A percentile compares a stretch with the other conserved stretches of the same genome.
Evolutionary conservation across 2,113 vertebrate species (phyloP).

Genomic region (Calyptomena viridis): DNA sequence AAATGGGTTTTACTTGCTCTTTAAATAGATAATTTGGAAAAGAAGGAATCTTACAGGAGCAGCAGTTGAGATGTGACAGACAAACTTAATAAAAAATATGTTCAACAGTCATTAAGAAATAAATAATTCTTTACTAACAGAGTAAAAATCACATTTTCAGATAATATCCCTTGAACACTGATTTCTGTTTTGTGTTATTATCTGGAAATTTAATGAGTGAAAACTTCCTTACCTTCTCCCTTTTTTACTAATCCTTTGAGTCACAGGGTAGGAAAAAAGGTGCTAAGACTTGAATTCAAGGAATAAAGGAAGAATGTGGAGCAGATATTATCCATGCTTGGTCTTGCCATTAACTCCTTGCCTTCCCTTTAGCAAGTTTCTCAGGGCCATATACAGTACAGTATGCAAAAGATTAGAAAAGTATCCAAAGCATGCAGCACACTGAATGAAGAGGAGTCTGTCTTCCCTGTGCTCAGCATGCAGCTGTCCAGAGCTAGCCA

Average conservation of each 20-base stretch:
- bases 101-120: neutral
- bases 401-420: neutral
- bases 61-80: neutral
- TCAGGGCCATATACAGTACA: neutral
- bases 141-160: neutral
- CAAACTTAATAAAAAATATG: neutral
- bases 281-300: neutral
- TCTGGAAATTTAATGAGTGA: neutral
- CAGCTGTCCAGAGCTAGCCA: neutral
- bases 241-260: neutral
- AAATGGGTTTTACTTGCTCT: conserved; percentile 32
- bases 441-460: neutral
- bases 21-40: conserved; percentile 17
- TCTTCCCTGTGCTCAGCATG: neutral
- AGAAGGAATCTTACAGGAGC: neutral
- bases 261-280: neutral
- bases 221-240: neutral
- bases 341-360: neutral
- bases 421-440: neutral
- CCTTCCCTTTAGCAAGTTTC: neutral
- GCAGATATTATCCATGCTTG: neutral
- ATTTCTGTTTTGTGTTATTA: neutral
- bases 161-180: neutral
- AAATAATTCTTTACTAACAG: neutral
- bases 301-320: neutral